phyloP scores from a whole-genome alignment of 2,888 invertebrate species.

The Drosophila subsilvestris region DNA sequence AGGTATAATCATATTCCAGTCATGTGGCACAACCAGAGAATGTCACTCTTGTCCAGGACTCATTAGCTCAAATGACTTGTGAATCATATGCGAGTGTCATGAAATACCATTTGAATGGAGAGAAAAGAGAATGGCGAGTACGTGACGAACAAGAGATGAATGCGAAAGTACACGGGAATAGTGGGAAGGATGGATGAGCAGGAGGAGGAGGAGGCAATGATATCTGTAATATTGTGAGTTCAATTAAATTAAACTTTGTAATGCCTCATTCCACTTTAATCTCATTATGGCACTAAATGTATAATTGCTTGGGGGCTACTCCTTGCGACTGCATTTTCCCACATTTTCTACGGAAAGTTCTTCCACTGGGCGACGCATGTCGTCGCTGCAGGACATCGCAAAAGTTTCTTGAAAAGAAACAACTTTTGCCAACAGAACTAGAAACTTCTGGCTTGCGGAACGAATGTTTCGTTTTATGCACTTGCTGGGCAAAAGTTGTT shows the following conservation, averaged over 20 bases:
- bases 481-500: conserved; percentile 22
- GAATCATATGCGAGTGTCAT: conserved; percentile 25
- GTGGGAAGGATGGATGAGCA: neutral
- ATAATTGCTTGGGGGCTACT: conserved; percentile 12
- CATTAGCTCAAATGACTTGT: conserved; percentile 23
- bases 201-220: neutral
- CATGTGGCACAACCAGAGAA: conserved; percentile 26
- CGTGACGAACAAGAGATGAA: conserved; percentile 18
- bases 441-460: conserved; percentile 23
- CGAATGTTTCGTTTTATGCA: conserved; percentile 49
- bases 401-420: conserved; percentile 38
- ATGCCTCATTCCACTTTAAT: conserved; percentile 12
- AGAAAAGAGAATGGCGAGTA: neutral
- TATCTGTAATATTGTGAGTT: conserved; percentile 4
- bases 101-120: conserved; percentile 18
- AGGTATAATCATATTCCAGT: conserved; percentile 18
- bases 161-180: neutral
- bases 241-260: conserved; percentile 21
- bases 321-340: conserved; percentile 15
- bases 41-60: conserved; percentile 17
- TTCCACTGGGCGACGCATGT: conserved; percentile 12
- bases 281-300: conserved; percentile 35
- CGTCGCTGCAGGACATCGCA: conserved; percentile 37
- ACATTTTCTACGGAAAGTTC: conserved; percentile 18
- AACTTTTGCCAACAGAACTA: conserved; percentile 43